These are phyloP conservation scores for Phasia obesa DNA, from an alignment of 2,888 invertebrate genomes.

Conservation along the genomic window DNA sequence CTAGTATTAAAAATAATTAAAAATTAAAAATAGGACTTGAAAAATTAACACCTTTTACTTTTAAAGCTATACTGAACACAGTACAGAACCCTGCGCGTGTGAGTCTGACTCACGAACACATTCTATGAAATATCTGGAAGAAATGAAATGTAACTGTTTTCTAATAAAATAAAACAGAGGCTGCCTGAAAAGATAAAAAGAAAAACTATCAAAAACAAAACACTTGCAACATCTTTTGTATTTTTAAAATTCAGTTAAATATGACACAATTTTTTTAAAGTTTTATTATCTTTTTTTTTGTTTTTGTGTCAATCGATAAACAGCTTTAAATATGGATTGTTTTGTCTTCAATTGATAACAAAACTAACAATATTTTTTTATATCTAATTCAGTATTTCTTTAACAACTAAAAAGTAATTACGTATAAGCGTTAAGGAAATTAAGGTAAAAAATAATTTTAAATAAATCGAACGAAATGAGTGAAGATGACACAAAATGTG, in stretches of 20 bases:
- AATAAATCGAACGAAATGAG: slow-evolving; percentile 42
- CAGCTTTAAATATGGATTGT: slow-evolving; percentile 56
- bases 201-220: too few species aligned
- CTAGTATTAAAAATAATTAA: too few species aligned
- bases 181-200: too few species aligned
- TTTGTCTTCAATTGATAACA: slow-evolving; percentile 58
- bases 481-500: slow-evolving; percentile 68
- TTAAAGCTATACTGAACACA: too few species aligned
- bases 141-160: too few species aligned
- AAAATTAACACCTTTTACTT: too few species aligned
- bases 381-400: slow-evolving; percentile 46
- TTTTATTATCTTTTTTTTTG: slow-evolving; percentile 24
- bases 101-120: too few species aligned
- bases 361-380: slow-evolving; percentile 23
- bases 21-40: too few species aligned
- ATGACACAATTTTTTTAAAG: slow-evolving; percentile 27
- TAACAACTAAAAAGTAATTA: slow-evolving; percentile 34
- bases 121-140: too few species aligned
- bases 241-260: not conserved
- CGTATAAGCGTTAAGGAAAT: slow-evolving; percentile 1
- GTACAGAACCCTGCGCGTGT: too few species aligned
- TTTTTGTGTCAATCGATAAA: slow-evolving; percentile 45
- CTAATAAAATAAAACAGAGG: too few species aligned
- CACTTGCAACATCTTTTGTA: not conserved
- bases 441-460: not conserved